These are phyloP conservation scores for Pocillopora damicornis DNA, from an alignment of 64 coral and sea anemone genomes.

Conservation along the genomic window DNA sequence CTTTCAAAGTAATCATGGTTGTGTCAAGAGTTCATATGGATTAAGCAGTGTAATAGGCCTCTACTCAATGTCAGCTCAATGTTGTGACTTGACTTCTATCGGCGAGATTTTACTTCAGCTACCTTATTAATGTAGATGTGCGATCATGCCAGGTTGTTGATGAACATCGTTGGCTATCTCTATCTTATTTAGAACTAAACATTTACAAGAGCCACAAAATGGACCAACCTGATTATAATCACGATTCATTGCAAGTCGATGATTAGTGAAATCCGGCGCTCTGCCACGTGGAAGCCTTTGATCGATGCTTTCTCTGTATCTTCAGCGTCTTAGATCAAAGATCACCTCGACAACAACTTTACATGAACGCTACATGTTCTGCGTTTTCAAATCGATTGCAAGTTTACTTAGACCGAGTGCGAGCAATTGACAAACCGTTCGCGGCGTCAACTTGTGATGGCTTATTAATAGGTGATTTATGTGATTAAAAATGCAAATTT, in stretches of 20 bases:
- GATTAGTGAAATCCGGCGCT: neutral
- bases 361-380: neutral
- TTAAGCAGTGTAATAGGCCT: neutral
- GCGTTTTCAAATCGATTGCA: neutral
- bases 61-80: neutral
- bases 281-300: neutral
- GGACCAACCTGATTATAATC: neutral
- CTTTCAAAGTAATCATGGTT: neutral
- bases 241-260: neutral
- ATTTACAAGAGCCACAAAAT: neutral
- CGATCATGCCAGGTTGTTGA: neutral
- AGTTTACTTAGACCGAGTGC: neutral
- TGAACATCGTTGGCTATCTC: neutral
- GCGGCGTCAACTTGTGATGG: neutral
- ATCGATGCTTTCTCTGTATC: too few species aligned
- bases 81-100: neutral
- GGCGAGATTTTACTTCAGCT: neutral
- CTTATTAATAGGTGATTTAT: neutral
- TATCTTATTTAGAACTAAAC: neutral
- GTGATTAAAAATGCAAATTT: conserved; percentile 20
- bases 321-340: neutral
- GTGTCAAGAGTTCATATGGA: neutral
- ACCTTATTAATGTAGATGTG: neutral
- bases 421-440: neutral
- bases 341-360: neutral